A percentile compares a stretch with the other conserved stretches of the same genome.
Evolutionary conservation across 2,888 invertebrate genomes (phyloP).

Genomic region (Pristionchus mayeri): DNA sequence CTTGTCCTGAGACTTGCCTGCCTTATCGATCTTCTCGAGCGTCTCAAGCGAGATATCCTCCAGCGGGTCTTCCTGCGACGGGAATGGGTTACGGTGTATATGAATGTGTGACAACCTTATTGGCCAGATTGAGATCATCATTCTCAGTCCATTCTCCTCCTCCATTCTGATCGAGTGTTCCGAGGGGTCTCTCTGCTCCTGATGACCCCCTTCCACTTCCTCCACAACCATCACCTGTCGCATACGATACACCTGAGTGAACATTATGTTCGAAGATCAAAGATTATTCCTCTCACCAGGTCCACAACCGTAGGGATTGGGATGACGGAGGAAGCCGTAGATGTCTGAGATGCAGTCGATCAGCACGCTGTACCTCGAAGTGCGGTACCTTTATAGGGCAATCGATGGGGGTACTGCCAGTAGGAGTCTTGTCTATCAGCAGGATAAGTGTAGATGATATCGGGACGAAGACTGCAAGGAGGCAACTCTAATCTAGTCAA

Average conservation of each 20-base stretch:
- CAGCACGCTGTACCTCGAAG: background rate
- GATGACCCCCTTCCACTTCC: background rate
- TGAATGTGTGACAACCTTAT: background rate
- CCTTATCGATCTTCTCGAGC: conserved; percentile 49
- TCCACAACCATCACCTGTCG: background rate
- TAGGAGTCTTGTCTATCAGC: background rate
- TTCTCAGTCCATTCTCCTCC: conserved; percentile 42
- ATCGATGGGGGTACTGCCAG: conserved; percentile 19
- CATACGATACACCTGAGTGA: background rate
- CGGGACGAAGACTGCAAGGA: conserved; percentile 36
- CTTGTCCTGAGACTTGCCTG: conserved; percentile 46
- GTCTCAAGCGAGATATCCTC: conserved; percentile 50
- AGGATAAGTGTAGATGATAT: conserved; percentile 44
- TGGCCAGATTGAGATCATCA: conserved; percentile 44
- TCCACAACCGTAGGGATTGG: conserved; percentile 33
- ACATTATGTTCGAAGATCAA: conserved; percentile 2
- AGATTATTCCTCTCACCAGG: conserved; percentile 8
- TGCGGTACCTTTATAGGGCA: conserved; percentile 40
- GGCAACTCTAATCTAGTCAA: background rate
- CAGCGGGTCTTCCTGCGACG: conserved; percentile 43
- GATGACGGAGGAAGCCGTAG: conserved; percentile 34
- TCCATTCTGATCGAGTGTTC: conserved; percentile 27
- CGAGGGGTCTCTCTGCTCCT: conserved; percentile 15
- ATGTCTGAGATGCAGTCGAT: conserved; percentile 27
- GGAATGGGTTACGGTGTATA: no score